These are phyloP conservation scores for Diadromus collaris DNA, from an alignment of 2,888 invertebrate species.

Conservation along the genomic window DNA sequence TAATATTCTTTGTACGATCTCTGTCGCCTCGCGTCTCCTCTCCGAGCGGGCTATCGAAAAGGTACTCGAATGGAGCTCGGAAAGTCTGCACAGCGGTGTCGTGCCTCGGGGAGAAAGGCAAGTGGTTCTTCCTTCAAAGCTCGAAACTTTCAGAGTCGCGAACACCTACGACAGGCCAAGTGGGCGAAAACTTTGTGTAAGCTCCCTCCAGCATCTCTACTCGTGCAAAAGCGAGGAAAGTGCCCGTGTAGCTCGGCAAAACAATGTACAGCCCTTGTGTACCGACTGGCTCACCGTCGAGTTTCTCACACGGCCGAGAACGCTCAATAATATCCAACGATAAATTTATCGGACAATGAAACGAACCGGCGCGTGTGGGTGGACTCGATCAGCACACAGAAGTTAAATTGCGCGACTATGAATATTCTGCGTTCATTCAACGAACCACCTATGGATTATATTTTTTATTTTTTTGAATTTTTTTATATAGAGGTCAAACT, in stretches of 20 bases:
- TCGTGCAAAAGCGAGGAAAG: background rate
- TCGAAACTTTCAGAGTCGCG: conserved; percentile 54
- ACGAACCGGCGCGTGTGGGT: conserved; percentile 17
- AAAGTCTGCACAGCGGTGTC: conserved; percentile 27
- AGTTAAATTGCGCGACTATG: conserved; percentile 38
- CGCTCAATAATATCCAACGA: conserved; percentile 28
- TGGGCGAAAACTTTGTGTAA: conserved; percentile 51
- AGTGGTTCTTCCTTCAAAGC: conserved; percentile 47
- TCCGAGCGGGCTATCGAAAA: conserved; percentile 31
- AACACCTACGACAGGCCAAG: conserved; percentile 51
- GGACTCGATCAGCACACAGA: background rate
- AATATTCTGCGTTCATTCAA: background rate
- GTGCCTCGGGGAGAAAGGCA: conserved; percentile 49
- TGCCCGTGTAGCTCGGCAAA: background rate
- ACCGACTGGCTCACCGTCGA: background rate
- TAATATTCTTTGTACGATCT: conserved; percentile 21
- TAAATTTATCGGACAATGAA: conserved; percentile 16
- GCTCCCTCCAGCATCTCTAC: background rate
- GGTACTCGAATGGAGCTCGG: conserved; percentile 29
- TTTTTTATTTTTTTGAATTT: background rate
- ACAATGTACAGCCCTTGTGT: conserved; percentile 27
- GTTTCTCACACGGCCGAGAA: background rate
- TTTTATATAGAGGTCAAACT: background rate
- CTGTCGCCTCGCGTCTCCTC: background rate
- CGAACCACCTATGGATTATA: background rate